Base-by-base conservation (phyloP, 64 coral and sea anemone species). In the Pocillopora verrucosa region DNA sequence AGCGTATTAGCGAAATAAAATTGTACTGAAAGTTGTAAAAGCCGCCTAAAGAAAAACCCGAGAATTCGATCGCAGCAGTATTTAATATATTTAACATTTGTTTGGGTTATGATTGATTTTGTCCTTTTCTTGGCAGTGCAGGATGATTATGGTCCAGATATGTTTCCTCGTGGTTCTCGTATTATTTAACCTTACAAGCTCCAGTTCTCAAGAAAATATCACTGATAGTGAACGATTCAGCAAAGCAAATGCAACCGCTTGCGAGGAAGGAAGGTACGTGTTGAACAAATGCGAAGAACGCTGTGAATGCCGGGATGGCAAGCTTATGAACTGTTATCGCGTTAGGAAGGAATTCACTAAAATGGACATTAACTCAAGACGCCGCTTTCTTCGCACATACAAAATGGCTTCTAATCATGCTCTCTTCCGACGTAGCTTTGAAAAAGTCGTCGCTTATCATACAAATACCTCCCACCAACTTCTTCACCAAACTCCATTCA, bases 331-430 rank as follows among this genome's bases (percentile, higher is more conserved):
- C 17, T 93, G 92, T 61, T 89, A 61, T 19, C 76, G 92, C 58
- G 37, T 89, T 9, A 65, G 92, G 9, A 88, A 93, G 75, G 87
- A 93, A 25, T 93, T 93, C 60, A 82, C 89, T 9, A 75, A 68
- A 16, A 91, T 95, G 89, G 56, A 60, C 4, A n/a, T 60, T 16
- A 78, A 89, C 2, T 79, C 89, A 26, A 79, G 78, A 61, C 68
- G 77, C 13, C 78, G 89, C 20, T 95, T 74, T 68, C 92, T 95
- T 14, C 34, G 83, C 45, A 62, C 94, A 22, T 76, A 92, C 30
- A 91, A 83, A 56, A 91, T 10, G 0, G 89, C 88, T 1, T 95
- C 93, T 6, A 67, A 60, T 9, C 9, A 77, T 12, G 62, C 74
- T 22, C 9, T 13, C 16, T 95, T 77, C 73, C 89, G 74, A n/a